These are phyloP conservation scores for Gambusia yucatana DNA, from an alignment of 2,797 vertebrate species.

Conservation along the genomic window DNA sequence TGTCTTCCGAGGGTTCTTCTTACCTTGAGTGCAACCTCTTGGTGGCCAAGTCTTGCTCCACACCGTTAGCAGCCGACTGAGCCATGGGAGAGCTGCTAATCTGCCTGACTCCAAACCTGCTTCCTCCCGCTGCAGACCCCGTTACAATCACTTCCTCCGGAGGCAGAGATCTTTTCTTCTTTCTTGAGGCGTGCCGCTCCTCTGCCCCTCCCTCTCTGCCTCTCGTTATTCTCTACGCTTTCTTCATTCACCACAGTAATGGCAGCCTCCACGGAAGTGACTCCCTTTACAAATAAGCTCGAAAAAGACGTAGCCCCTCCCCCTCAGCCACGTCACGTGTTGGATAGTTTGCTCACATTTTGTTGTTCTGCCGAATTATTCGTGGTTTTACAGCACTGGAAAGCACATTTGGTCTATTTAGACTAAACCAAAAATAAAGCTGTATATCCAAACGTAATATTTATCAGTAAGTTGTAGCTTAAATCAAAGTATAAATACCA, in stretches of 20 bases:
- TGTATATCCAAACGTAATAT: background rate
- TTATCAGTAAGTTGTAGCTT: background rate
- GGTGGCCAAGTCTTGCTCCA: constrained; percentile 79
- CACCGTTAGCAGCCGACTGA: constrained; percentile 76
- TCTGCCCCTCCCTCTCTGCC: constrained; percentile 35
- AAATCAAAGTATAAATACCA: background rate
- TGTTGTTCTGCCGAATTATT: background rate
- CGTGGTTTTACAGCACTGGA: background rate
- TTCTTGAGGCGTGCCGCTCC: constrained; percentile 35
- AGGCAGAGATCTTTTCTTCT: constrained; percentile 48
- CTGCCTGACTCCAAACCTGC: constrained; percentile 27
- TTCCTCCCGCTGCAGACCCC: constrained; percentile 40
- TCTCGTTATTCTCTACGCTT: constrained; percentile 13
- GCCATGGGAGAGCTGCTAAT: constrained; percentile 75
- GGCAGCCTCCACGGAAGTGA: constrained; percentile 84
- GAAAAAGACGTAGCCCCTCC: constrained; percentile 54
- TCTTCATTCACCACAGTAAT: constrained; percentile 63
- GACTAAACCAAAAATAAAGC: background rate
- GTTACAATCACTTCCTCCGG: constrained; percentile 30
- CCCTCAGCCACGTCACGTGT: constrained; percentile 55
- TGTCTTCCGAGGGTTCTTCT: constrained; percentile 36
- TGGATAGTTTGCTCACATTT: constrained; percentile 1
- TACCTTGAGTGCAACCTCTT: constrained; percentile 87
- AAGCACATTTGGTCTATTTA: background rate
- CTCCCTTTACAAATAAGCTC: constrained; percentile 73